A percentile compares a stretch with the other conserved stretches of the same genome.
Evolutionary conservation across 2,113 vertebrate genomes (phyloP).

Genomic region (Petrocephalus zakoni): DNA sequence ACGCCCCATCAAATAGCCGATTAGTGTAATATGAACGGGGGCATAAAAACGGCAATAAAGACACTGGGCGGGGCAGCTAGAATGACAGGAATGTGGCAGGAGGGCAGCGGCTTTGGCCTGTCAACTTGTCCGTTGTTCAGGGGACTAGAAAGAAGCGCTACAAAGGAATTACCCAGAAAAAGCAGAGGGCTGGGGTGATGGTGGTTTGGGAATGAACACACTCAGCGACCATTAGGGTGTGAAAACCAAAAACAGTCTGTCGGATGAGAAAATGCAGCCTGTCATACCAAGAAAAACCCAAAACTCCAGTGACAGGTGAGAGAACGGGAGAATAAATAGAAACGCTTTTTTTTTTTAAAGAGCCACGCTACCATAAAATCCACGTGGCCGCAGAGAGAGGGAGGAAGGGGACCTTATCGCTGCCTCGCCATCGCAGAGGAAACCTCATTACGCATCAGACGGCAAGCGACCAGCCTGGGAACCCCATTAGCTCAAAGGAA

Average conservation of each 20-base stretch:
- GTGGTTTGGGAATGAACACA: not conserved
- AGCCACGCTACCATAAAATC: not conserved
- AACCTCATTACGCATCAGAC: not conserved
- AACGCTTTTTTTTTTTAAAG: not conserved
- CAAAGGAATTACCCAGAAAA: not conserved
- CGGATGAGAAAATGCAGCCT: not conserved
- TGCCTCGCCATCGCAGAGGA: not conserved
- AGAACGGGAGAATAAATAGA: not conserved
- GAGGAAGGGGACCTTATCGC: not conserved
- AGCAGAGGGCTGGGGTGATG: not conserved
- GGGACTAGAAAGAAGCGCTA: not conserved
- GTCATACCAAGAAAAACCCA: not conserved
- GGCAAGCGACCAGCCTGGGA: not conserved
- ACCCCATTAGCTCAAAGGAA: not conserved
- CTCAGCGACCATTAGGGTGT: not conserved
- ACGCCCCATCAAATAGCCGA: not conserved
- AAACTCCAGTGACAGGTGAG: not conserved
- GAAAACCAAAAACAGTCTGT: not conserved
- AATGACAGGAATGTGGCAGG: not conserved
- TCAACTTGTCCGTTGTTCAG: not conserved
- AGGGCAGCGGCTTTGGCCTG: not conserved
- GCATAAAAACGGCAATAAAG: not conserved
- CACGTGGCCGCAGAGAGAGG: not conserved
- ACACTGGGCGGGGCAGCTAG: not conserved
- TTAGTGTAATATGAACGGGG: not conserved